A percentile compares a stretch with the other conserved stretches of the same genome.
These are phyloP conservation scores for Hypselothyrea guttata DNA, from an alignment of 2,888 invertebrate species.

Conservation along the genomic window DNA sequence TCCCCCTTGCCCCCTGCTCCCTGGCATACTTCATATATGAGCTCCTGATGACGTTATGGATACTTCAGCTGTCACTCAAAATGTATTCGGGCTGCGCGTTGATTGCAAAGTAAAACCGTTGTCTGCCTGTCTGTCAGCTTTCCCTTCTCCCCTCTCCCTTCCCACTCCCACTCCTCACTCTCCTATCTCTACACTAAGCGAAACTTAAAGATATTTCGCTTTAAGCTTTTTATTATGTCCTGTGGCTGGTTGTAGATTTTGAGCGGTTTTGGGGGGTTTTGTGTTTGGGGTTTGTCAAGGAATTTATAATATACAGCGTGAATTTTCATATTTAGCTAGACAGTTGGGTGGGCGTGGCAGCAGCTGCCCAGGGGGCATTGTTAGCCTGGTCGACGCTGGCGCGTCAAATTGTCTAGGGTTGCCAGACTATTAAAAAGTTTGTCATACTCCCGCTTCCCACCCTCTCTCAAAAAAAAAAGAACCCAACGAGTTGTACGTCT, in stretches of 20 bases:
- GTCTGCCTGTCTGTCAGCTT: neutral
- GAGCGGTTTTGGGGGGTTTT: no score
- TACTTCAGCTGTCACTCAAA: slow-evolving; percentile 71
- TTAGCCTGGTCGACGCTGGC: slow-evolving; percentile 54
- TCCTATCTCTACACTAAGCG: no score
- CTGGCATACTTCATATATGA: slow-evolving; percentile 22
- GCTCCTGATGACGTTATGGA: slow-evolving; percentile 72
- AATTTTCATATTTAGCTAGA: slow-evolving; percentile 63
- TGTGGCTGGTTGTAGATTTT: no score
- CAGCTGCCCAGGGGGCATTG: slow-evolving; percentile 59
- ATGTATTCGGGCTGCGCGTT: slow-evolving; percentile 41
- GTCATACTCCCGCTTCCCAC: slow-evolving; percentile 18
- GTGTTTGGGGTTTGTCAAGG: neutral
- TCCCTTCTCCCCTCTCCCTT: neutral
- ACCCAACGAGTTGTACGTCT: slow-evolving; percentile 55
- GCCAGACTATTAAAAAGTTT: slow-evolving; percentile 70
- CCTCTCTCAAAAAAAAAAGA: slow-evolving; percentile 33
- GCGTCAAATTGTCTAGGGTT: slow-evolving; percentile 56
- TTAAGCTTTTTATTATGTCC: slow-evolving; percentile 47
- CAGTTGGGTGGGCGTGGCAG: slow-evolving; percentile 16
- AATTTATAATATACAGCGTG: slow-evolving; percentile 74
- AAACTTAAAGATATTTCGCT: slow-evolving; percentile 32
- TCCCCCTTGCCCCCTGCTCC: no score
- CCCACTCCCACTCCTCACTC: neutral
- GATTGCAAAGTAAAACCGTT: slow-evolving; percentile 55